A percentile compares a stretch with the other conserved stretches of the same genome.
These are phyloP conservation scores for Actinia equina DNA, from an alignment of 64 coral and sea anemone species.

Conservation along the genomic window DNA sequence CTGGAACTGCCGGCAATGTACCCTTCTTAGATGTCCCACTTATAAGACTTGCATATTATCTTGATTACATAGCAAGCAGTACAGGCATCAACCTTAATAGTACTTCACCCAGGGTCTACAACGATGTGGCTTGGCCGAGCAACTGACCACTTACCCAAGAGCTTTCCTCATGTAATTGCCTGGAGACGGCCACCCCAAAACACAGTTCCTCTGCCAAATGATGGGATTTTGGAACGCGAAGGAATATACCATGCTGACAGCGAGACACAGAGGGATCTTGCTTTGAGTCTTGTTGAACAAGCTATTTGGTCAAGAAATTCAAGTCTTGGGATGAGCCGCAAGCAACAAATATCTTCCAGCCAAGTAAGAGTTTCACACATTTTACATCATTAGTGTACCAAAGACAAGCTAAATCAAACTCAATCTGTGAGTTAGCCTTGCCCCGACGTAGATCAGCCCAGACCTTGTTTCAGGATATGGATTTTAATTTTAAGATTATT, in stretches of 20 bases:
- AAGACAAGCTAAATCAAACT: no score
- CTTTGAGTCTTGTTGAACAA: constrained; percentile 94
- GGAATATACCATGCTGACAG: constrained; percentile 86
- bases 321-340: constrained; percentile 58
- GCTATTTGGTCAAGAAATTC: constrained; percentile 92
- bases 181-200: constrained; percentile 48
- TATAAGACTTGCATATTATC: neutral
- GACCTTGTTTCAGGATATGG: no score
- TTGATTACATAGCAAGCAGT: constrained; percentile 1
- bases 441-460: no score
- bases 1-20: neutral
- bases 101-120: constrained; percentile 95
- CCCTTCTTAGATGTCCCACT: neutral
- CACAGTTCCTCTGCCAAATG: constrained; percentile 28
- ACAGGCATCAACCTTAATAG: constrained; percentile 76
- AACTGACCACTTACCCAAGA: constrained; percentile 88
- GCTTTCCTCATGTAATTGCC: constrained; percentile 89
- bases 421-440: no score
- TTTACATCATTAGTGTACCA: neutral
- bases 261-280: constrained; percentile 89
- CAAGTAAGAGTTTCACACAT: constrained; percentile 17
- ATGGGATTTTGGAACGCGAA: constrained; percentile 70
- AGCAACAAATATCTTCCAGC: constrained; percentile 69
- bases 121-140: constrained; percentile 94
- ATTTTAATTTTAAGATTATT: no score